phyloP scores from a whole-genome alignment of 2,113 vertebrate genomes.

The Thinocorus orbignyianus region DNA sequence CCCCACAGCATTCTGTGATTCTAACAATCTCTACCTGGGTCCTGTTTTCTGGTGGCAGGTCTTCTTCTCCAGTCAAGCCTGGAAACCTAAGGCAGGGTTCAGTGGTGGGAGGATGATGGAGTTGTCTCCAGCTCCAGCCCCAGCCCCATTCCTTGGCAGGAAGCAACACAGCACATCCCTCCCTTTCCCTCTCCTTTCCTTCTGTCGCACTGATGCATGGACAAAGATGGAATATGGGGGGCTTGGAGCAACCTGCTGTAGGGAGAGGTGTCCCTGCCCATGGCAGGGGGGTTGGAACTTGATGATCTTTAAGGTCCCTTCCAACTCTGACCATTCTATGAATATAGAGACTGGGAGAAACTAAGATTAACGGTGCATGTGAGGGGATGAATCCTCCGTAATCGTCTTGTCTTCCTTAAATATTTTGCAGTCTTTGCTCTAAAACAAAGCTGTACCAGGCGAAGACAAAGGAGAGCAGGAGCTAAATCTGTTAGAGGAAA shows the following conservation, averaged over 20 bases:
- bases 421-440: neutral
- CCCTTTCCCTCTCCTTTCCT: neutral
- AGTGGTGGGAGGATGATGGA: neutral
- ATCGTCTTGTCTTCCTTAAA: neutral
- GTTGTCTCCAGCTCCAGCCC: neutral
- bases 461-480: neutral
- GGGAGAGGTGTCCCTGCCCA: no score
- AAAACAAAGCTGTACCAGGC: neutral
- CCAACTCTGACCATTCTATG: no score
- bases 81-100: neutral
- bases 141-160: neutral
- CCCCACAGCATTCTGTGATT: no score
- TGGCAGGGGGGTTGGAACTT: no score
- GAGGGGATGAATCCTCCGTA: neutral
- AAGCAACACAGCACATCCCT: neutral
- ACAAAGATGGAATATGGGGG: neutral
- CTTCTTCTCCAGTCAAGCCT: neutral
- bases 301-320: no score
- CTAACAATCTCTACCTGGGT: neutral
- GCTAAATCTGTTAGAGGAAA: neutral
- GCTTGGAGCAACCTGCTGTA: no score
- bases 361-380: neutral
- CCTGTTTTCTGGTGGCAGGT: neutral
- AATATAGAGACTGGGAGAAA: neutral
- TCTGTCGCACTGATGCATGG: accelerated